phyloP scores from a whole-genome alignment of 2,888 invertebrate species.

The Buathra laborator region DNA sequence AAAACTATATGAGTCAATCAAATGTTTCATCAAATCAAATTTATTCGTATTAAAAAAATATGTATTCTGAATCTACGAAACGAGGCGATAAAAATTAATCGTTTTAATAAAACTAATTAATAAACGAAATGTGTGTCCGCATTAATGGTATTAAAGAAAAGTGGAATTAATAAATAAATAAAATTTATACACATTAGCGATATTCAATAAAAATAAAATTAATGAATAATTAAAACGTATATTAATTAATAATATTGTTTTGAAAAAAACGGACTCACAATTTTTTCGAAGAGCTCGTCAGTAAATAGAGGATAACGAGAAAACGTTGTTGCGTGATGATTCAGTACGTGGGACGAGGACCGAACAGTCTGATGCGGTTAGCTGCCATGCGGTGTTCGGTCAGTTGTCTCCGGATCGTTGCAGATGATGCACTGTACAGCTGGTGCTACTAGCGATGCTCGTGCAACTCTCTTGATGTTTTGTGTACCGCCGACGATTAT shows the following conservation, averaged over 20 bases:
- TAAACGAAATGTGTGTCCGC: no score
- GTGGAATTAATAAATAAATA: no score
- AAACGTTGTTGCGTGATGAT: constrained; percentile 16
- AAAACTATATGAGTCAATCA: not conserved
- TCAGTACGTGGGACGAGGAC: not conserved
- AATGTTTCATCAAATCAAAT: not conserved
- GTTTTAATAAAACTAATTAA: no score
- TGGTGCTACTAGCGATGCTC: constrained; percentile 13
- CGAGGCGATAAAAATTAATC: no score
- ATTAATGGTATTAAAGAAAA: no score
- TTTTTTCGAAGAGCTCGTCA: constrained; percentile 37
- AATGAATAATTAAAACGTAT: no score
- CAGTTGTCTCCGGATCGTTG: constrained; percentile 32
- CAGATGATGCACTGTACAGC: constrained; percentile 41
- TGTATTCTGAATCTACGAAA: not conserved
- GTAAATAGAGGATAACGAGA: constrained; percentile 34
- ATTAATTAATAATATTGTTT: not conserved
- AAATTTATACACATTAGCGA: no score
- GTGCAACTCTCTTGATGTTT: constrained; percentile 15
- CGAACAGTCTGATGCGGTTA: constrained; percentile 1
- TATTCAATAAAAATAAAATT: no score
- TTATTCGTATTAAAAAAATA: constrained; percentile 11
- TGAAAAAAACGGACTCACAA: constrained; percentile 1
- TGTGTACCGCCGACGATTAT: constrained; percentile 38
- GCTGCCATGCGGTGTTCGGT: constrained; percentile 29